Percentiles rank a stretch among this genome's conserved stretches.
phyloP scores from a whole-genome alignment of 2,888 invertebrate species.

The Acleris laterana region DNA sequence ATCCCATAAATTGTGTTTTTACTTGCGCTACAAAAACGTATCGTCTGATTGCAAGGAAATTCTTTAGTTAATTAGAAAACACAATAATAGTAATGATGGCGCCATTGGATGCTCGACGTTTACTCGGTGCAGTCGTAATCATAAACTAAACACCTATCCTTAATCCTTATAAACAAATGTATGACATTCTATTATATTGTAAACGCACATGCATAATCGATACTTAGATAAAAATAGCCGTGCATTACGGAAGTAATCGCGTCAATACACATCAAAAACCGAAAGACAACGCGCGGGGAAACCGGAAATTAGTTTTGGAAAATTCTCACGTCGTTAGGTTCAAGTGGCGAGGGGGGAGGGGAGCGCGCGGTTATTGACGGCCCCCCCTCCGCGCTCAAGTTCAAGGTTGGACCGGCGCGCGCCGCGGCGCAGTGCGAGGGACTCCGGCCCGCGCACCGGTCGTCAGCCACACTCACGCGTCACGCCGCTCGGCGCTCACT shows the following conservation, averaged over 20 bases:
- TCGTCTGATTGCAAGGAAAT: no score
- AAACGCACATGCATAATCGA: not conserved
- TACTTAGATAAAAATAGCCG: not conserved
- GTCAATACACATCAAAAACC: not conserved
- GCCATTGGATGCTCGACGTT: no score
- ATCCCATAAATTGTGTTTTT: no score
- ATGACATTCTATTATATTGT: not conserved
- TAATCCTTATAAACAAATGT: no score
- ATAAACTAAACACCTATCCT: no score
- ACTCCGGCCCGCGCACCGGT: constrained; percentile 84
- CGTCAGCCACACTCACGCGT: constrained; percentile 80
- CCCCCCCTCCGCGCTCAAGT: constrained; percentile 80
- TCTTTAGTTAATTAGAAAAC: no score
- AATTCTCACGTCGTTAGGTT: constrained; percentile 57
- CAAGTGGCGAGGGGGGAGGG: constrained; percentile 53
- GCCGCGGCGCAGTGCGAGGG: constrained; percentile 84
- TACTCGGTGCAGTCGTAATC: no score
- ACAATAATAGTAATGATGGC: no score
- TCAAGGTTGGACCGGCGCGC: constrained; percentile 86
- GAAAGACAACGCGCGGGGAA: constrained; percentile 27
- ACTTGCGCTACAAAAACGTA: no score
- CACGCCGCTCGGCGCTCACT: constrained; percentile 65
- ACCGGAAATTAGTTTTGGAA: constrained; percentile 43
- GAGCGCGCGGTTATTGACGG: constrained; percentile 81
- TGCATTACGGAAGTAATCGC: not conserved